These are phyloP conservation scores for Atta texana DNA, from an alignment of 1,140 invertebrate species.

Conservation along the genomic window DNA sequence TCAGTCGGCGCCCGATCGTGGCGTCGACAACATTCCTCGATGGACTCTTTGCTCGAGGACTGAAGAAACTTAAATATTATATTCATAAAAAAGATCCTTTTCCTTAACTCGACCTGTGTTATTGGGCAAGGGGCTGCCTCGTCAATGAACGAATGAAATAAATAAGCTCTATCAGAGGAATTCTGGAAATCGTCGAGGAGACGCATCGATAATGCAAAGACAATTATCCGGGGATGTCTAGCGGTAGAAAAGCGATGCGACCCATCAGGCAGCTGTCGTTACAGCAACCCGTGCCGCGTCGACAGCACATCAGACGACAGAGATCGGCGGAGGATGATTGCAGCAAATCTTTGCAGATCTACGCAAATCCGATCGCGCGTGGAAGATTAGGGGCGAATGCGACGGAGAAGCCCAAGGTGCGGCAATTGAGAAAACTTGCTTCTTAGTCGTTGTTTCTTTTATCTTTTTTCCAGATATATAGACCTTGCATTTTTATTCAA, in stretches of 20 bases:
- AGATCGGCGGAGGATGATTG: conserved; percentile 81
- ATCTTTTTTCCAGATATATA: background rate
- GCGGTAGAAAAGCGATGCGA: conserved; percentile 55
- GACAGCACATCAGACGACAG: conserved; percentile 80
- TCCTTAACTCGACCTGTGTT: background rate
- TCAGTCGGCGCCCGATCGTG: conserved; percentile 82
- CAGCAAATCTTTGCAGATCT: conserved; percentile 74
- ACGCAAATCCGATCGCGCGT: conserved; percentile 60
- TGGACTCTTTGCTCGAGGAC: background rate
- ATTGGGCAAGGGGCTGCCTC: background rate
- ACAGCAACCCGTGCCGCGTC: conserved; percentile 76
- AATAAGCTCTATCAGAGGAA: background rate
- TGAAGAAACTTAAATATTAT: background rate
- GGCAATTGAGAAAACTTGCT: background rate
- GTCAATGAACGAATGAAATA: background rate
- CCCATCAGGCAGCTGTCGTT: conserved; percentile 81
- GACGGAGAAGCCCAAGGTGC: conserved; percentile 70
- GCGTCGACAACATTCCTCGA: conserved; percentile 64
- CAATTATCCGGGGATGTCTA: conserved; percentile 58
- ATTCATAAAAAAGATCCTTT: background rate
- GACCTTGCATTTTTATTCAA: background rate
- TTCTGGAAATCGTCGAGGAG: background rate
- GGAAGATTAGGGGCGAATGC: conserved; percentile 55
- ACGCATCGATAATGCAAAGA: conserved; percentile 4
- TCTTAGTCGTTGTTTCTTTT: background rate